phyloP scores from a whole-genome alignment of 2,113 vertebrate genomes.

The Azemiops feae region DNA sequence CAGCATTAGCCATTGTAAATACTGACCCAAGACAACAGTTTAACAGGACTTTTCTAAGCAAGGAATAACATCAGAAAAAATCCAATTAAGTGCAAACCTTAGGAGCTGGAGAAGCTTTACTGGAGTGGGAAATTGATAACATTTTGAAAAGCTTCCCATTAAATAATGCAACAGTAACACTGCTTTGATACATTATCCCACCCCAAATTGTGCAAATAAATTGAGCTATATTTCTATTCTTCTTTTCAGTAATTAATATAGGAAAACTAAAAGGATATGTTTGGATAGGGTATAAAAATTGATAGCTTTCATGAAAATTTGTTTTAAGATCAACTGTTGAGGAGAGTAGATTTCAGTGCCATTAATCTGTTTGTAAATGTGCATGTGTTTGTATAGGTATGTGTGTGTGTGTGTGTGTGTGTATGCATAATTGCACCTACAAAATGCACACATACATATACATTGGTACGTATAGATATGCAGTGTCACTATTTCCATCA shows the following conservation, averaged over 20 bases:
- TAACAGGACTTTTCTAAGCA: conserved; percentile 40
- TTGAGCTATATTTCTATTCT: neutral
- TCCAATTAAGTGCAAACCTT: conserved; percentile 30
- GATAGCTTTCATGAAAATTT: neutral
- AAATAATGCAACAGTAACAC: neutral
- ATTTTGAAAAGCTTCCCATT: conserved; percentile 16
- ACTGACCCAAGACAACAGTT: conserved; percentile 19
- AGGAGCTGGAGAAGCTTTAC: neutral
- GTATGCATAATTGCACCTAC: too few species aligned
- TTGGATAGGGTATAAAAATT: neutral
- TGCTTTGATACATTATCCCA: conserved; percentile 8
- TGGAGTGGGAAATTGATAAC: neutral
- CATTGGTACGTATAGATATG: neutral
- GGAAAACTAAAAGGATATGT: neutral
- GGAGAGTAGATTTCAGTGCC: neutral
- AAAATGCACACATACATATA: neutral
- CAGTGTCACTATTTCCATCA: neutral
- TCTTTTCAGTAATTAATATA: neutral
- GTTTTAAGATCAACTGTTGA: neutral
- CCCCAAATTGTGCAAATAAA: neutral
- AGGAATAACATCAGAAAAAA: conserved; percentile 40
- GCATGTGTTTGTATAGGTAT: neutral
- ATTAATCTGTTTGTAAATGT: neutral
- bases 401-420: neutral
- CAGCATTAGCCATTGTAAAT: conserved; percentile 41